A percentile compares a stretch with the other conserved stretches of the same genome.
These are phyloP conservation scores for Struthio camelus DNA, from an alignment of 2,113 vertebrate species.

Conservation along the genomic window DNA sequence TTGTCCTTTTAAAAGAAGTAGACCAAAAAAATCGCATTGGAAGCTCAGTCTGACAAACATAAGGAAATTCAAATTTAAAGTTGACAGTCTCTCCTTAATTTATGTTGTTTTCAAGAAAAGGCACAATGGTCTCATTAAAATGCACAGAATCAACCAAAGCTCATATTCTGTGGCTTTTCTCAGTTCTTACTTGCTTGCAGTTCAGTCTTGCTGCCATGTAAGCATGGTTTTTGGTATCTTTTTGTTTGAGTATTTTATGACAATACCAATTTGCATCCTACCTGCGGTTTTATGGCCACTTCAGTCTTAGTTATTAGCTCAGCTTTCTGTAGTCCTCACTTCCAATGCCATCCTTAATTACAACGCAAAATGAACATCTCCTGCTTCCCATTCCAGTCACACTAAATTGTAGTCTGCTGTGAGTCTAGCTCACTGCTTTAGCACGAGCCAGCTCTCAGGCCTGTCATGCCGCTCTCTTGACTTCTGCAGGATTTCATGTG, in stretches of 20 bases:
- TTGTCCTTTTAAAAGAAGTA: slow-evolving; percentile 2
- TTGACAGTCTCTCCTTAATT: neutral
- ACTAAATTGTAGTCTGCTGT: neutral
- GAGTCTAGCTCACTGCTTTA: neutral
- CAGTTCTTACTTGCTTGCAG: neutral
- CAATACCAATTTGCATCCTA: neutral
- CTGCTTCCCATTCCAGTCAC: neutral
- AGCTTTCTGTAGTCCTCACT: neutral
- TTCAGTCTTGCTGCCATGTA: neutral
- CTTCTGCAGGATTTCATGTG: neutral
- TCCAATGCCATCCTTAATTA: neutral
- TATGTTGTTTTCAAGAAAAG: neutral
- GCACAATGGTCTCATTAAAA: slow-evolving; percentile 11
- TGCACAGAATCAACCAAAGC: neutral
- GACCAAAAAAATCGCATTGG: neutral
- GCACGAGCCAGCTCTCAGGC: neutral
- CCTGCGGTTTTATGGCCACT: neutral
- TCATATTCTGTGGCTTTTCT: neutral
- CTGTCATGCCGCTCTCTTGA: neutral
- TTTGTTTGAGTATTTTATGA: neutral
- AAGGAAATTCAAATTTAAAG: slow-evolving; percentile 17
- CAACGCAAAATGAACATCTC: neutral
- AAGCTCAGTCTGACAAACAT: slow-evolving; percentile 19
- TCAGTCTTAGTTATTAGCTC: neutral
- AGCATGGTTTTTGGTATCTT: neutral